Evolutionary conservation across 2,888 invertebrate genomes (phyloP), one percentile per base, ranked within the genome.

Genomic region (Acleris emargana): DNA sequence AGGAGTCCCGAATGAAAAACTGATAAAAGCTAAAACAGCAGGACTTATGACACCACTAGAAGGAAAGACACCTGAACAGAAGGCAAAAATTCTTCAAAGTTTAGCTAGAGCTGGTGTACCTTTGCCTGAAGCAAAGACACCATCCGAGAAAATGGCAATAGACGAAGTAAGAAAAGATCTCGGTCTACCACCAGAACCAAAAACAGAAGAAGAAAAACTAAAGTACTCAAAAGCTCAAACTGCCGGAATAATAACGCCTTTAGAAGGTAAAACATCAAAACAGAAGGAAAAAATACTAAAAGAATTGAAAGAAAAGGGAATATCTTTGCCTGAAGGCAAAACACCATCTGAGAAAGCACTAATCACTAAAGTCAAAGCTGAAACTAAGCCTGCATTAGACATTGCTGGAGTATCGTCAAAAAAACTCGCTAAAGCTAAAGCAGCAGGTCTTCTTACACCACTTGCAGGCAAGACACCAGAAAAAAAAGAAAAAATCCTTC

Each of bases 71-170:
- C 22, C 22, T 2, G 22, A 38, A 62, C 69, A 71, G 16, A 69
- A 60, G 51, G 58, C 32, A 28, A 28, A 6, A 28, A 28, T 28
- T 7, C 28, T 28, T 9, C 28, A 7, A 0, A 9, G 28, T 28
- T 7, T 28, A 1, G 42, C 13, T 38, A 18, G 42, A 38, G 2
- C 16, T 2, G 20, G 18, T 16, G 62, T 85, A 11, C 83, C 82
- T 5, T 67, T 84, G 49, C 84, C 84, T n/a, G 78, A 78, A 72
- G 82, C 77, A 5, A 77, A 70, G 38, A 38, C 38, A 7, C 11
- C 38, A 3, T 38, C 38, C 2, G 38, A 38, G 11, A 9, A 13
- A 11, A 38, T 2, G 3, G 38, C 3, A 2, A 38, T 38, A 2
- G 38, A 38, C 38, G 3, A 38, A 38, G 38, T 38, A 5, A 38